Evolutionary conservation across 2,888 invertebrate species (phyloP), one percentile per base, ranked within the genome.

Genomic region (Drosophila antonietae): DNA sequence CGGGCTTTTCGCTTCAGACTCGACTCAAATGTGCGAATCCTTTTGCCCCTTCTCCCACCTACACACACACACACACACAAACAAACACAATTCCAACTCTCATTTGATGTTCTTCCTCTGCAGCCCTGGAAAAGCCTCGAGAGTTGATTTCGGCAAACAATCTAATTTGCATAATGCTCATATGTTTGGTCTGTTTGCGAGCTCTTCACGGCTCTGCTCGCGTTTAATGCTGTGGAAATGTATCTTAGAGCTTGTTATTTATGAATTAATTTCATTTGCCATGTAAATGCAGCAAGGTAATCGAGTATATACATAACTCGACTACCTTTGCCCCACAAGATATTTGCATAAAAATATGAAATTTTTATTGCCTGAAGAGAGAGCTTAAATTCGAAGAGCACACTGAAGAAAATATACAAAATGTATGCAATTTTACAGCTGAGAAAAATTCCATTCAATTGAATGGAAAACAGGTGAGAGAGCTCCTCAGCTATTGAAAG

Each of bases 111-210:
- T 41, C 51, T 51, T 35, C 33, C 1, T 39, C 56, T 33, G 81
- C 37, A 37, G 37, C 78, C 73, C 68, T 75, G 80, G 70, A 81
- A 81, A n/a, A 75, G 88, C 79, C 67, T 68, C 75, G 73, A 81
- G 81, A 86, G 83, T 86, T 90, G 88, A 81, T 88, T 86, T 90
- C 80, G 74, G 70, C 77, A 64, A 64, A 74, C 68, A 20, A 89
- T 72, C 80, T 73, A 77, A 91, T 91, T 91, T 91, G 81, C 90
- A 91, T 91, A 91, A 91, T 90, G 88, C 90, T 91, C 90, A 90
- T 91, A 90, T 90, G 83, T 89, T 90, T 73, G 58, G 60, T 55
- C 66, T 39, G 43, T 31, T 56, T 47, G 43, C 39, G 49, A 51
- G 62, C 65, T 67, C 43, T 43, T 52, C 55, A 18, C 44, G 46